Percentiles rank a stretch among this genome's conserved stretches.
Evolutionary conservation across 1,140 invertebrate species (phyloP).

Genomic region (Trachymyrmex cornetzi): DNA sequence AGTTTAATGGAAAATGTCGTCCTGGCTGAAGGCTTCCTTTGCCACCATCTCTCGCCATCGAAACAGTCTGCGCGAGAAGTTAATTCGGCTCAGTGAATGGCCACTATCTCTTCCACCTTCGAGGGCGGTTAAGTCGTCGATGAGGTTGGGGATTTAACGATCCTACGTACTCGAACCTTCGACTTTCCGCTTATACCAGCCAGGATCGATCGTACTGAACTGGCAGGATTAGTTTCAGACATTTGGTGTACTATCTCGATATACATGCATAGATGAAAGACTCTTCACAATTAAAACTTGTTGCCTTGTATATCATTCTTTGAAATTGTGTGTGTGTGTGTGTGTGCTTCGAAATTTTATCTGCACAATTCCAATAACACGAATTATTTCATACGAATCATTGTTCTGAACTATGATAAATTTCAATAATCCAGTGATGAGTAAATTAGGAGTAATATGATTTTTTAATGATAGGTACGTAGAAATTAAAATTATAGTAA

Average conservation of each 20-base stretch:
- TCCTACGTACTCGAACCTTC: constrained; percentile 57
- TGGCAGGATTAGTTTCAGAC: constrained; percentile 53
- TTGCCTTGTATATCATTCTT: background rate
- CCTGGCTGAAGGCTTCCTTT: constrained; percentile 38
- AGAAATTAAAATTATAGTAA: background rate
- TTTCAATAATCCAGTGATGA: background rate
- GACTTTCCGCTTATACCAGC: constrained; percentile 56
- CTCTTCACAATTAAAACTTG: constrained; percentile 47
- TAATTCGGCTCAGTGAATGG: constrained; percentile 72
- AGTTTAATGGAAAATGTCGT: constrained; percentile 74
- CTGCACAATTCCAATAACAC: background rate
- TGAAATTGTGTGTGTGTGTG: too few species aligned
- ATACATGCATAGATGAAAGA: constrained; percentile 35
- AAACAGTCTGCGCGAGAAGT: constrained; percentile 68
- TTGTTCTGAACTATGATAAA: background rate
- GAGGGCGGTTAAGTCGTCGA: constrained; percentile 72
- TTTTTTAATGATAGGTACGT: background rate
- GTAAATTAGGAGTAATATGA: background rate
- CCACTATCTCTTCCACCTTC: constrained; percentile 72
- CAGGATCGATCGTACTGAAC: constrained; percentile 68
- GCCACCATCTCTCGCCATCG: constrained; percentile 49
- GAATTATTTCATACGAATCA: background rate
- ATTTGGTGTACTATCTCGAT: background rate
- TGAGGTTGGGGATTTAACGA: constrained; percentile 74
- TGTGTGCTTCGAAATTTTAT: background rate